These are phyloP conservation scores for Falco punctatus DNA, from an alignment of 2,113 vertebrate genomes.

Conservation along the genomic window DNA sequence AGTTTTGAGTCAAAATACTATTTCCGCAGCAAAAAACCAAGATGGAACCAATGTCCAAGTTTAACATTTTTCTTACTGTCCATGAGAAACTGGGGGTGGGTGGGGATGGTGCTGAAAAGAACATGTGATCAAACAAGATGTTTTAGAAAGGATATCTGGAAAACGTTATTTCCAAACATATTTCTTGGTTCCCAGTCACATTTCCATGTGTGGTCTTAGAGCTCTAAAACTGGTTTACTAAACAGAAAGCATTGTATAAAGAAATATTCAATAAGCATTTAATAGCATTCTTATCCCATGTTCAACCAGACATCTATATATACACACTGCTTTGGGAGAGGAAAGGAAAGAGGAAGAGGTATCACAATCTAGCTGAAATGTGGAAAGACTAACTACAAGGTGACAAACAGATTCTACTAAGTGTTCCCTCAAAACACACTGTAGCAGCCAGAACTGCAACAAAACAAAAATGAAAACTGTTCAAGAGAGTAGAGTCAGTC, in stretches of 20 bases:
- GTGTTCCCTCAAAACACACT: neutral
- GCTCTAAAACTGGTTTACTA: neutral
- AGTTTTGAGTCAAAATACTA: neutral
- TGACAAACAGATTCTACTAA: neutral
- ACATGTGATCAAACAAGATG: neutral
- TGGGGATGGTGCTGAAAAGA: neutral
- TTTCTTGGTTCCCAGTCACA: neutral
- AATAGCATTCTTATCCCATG: neutral
- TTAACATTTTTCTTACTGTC: neutral
- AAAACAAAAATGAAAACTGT: neutral
- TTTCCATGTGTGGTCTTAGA: neutral
- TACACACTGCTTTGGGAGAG: neutral
- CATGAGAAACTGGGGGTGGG: neutral
- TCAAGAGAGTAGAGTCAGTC: neutral
- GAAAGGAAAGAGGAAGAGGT: neutral
- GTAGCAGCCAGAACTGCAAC: neutral
- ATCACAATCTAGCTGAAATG: neutral
- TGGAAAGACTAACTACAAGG: neutral
- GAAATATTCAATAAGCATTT: neutral
- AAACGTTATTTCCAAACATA: neutral
- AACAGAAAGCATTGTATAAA: neutral
- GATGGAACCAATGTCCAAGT: neutral
- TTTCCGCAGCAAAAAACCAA: neutral
- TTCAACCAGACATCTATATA: neutral
- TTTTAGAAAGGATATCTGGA: neutral